phyloP scores from a whole-genome alignment of 92 coral and sea anemone genomes.

The Zoanthus solanderi region DNA sequence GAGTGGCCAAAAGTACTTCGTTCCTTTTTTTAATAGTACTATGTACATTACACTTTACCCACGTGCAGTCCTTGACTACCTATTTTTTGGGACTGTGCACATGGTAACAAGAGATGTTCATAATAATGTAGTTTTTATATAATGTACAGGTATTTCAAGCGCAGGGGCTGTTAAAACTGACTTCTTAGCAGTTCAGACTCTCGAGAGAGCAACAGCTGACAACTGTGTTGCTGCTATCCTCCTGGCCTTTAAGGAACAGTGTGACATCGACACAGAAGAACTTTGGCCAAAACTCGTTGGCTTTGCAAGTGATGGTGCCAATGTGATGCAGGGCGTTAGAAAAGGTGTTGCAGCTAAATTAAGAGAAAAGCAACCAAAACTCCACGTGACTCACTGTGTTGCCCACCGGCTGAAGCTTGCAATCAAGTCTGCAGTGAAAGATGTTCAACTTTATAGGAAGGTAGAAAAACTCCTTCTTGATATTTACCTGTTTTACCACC shows the following conservation, averaged over 20 bases:
- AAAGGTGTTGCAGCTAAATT: constrained; percentile 53
- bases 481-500: constrained; percentile 46
- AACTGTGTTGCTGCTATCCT: neutral
- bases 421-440: constrained; percentile 29
- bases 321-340: constrained; percentile 40
- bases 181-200: constrained; percentile 15
- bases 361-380: constrained; percentile 41
- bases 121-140: neutral
- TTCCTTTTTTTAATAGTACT: too few relatives aligned
- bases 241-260: constrained; percentile 9
- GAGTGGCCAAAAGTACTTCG: too few relatives aligned
- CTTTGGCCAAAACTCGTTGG: constrained; percentile 45
- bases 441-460: constrained; percentile 39
- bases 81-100: too few relatives aligned
- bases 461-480: constrained; percentile 38
- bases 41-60: too few relatives aligned
- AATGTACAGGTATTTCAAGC: constrained; percentile 7
- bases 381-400: constrained; percentile 47
- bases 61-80: too few relatives aligned
- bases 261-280: constrained; percentile 22
- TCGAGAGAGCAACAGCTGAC: constrained; percentile 12
- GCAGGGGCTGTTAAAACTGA: neutral
- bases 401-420: constrained; percentile 49
- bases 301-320: constrained; percentile 43
- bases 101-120: too few relatives aligned